Conservation (phyloP, 1,140 invertebrate genomes). For the Monomorium pharaonis region DNA sequence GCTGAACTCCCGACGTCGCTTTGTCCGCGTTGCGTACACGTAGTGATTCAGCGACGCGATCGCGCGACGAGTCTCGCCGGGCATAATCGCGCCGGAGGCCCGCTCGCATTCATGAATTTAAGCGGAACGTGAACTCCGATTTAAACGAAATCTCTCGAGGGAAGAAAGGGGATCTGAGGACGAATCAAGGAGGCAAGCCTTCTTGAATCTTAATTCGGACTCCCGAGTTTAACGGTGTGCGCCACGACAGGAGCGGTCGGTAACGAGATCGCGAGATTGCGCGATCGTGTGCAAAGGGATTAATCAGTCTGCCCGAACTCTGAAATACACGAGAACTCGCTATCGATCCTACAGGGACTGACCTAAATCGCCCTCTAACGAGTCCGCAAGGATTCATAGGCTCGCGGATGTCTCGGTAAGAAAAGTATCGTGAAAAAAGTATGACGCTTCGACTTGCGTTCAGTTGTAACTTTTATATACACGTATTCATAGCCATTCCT, state of each 20-base stretch:
- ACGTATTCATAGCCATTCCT: too few species aligned
- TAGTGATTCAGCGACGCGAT: conserved; percentile 27
- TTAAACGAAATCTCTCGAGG: conserved; percentile 12
- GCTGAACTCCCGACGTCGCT: conserved; percentile 26
- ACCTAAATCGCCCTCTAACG: conserved; percentile 36
- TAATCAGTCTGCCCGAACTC: conserved; percentile 21
- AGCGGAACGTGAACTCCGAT: conserved; percentile 45
- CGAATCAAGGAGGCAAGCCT: conserved; percentile 45
- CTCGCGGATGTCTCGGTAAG: not conserved
- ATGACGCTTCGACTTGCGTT: not conserved
- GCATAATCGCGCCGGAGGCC: conserved; percentile 19
- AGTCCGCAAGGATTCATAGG: conserved; percentile 33
- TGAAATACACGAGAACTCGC: conserved; percentile 29
- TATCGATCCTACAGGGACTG: conserved; percentile 17
- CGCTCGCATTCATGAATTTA: conserved; percentile 52
- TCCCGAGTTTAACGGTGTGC: not conserved
- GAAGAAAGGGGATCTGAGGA: conserved; percentile 20
- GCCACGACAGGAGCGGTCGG: not conserved
- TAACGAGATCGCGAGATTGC: conserved; percentile 39
- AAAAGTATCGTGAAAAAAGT: not conserved
- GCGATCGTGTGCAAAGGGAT: conserved; percentile 41
- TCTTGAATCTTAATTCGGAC: conserved; percentile 35
- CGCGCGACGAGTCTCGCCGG: conserved; percentile 21
- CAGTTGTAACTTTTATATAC: too few species aligned
- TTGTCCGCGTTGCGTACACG: conserved; percentile 48